phyloP scores from a whole-genome alignment of 2,888 invertebrate genomes.

The Ditylenchus weischeri region DNA sequence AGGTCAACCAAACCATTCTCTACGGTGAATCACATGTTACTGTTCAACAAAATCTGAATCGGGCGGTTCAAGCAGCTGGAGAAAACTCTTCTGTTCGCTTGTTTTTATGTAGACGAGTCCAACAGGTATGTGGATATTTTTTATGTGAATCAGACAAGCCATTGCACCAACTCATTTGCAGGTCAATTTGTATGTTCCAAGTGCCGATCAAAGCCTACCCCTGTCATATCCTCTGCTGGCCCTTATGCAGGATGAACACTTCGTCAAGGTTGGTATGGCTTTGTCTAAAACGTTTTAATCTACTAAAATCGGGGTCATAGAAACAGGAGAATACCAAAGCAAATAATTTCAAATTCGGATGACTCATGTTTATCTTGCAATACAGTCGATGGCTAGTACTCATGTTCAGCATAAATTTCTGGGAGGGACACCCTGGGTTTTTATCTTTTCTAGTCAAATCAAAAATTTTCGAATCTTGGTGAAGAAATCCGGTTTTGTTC shows the following conservation, averaged over 20 bases:
- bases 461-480: no score
- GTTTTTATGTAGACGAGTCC: slow-evolving; percentile 37
- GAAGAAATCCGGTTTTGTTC: no score
- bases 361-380: no score
- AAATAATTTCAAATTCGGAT: no score
- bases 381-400: no score
- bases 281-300: no score
- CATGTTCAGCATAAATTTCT: no score
- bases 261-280: slow-evolving; percentile 42
- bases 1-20: slow-evolving; percentile 84
- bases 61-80: slow-evolving; percentile 48
- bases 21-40: slow-evolving; percentile 90
- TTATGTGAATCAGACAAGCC: no score
- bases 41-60: slow-evolving; percentile 83
- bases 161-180: background rate
- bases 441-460: no score
- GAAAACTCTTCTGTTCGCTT: slow-evolving; percentile 26
- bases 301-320: no score
- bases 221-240: slow-evolving; percentile 52
- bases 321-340: no score
- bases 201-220: slow-evolving; percentile 40
- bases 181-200: slow-evolving; percentile 2
- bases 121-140: slow-evolving; percentile 31
- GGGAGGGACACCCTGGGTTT: no score
- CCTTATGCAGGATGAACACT: slow-evolving; percentile 41